A percentile compares a stretch with the other conserved stretches of the same genome.
Evolutionary conservation across 1,140 invertebrate genomes (phyloP).

Genomic region (Pogonognathellus flavescens): DNA sequence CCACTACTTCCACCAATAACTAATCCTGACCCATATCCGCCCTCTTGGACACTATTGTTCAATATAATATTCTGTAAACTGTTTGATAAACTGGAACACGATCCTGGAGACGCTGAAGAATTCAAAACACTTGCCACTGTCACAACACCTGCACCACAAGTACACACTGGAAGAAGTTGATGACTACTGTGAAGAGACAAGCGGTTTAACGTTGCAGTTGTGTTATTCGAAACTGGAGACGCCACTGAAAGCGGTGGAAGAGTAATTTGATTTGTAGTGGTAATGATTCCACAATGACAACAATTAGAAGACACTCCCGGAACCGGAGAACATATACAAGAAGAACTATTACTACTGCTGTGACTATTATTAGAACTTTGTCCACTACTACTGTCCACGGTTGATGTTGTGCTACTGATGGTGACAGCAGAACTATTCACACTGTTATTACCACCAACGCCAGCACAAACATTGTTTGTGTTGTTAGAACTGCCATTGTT

Average conservation of each 20-base stretch:
- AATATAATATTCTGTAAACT: slow-evolving; percentile 32
- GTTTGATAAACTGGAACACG: background rate
- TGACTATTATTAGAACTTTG: slow-evolving; percentile 6
- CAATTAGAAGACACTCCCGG: slow-evolving; percentile 40
- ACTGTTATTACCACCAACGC: slow-evolving; percentile 14
- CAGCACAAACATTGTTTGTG: background rate
- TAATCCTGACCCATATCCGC: background rate
- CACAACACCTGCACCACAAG: slow-evolving; percentile 25
- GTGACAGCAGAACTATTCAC: slow-evolving; percentile 21
- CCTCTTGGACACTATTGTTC: background rate
- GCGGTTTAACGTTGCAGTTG: background rate
- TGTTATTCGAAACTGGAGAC: background rate
- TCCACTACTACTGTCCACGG: slow-evolving; percentile 7
- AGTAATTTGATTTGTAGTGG: background rate
- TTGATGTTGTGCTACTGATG: slow-evolving; percentile 19
- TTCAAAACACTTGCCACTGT: slow-evolving; percentile 31
- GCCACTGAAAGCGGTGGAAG: background rate
- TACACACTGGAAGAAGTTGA: slow-evolving; percentile 29
- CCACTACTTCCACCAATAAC: background rate
- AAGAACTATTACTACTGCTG: slow-evolving; percentile 28
- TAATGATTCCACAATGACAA: slow-evolving; percentile 20
- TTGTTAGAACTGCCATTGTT: slow-evolving; percentile 8
- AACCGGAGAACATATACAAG: slow-evolving; percentile 28
- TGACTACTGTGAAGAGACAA: background rate
- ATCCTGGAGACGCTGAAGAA: slow-evolving; percentile 2